phyloP scores from a whole-genome alignment of 2,113 vertebrate genomes.

The Osmerus eperlanus region DNA sequence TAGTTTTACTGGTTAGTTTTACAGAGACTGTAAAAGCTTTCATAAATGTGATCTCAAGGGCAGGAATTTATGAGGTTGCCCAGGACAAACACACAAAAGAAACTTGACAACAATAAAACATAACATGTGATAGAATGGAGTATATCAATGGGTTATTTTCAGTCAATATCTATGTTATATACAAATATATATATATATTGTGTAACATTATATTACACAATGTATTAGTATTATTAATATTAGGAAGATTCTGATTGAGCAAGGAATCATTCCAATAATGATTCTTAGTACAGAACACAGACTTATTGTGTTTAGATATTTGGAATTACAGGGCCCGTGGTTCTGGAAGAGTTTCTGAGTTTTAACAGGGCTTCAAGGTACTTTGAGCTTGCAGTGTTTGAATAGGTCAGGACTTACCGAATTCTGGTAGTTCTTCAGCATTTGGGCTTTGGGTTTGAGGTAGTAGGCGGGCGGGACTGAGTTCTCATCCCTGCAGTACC shows the following conservation, averaged over 20 bases:
- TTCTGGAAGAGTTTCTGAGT: neutral
- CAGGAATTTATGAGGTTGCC: neutral
- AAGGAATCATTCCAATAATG: too few species aligned
- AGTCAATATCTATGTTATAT: too few species aligned
- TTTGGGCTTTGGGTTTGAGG: slow-evolving; percentile 91
- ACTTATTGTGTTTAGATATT: too few species aligned
- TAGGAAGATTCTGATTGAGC: too few species aligned
- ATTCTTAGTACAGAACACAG: too few species aligned
- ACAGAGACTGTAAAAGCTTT: slow-evolving; percentile 6
- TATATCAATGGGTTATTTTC: too few species aligned
- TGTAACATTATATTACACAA: too few species aligned
- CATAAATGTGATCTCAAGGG: slow-evolving; percentile 9
- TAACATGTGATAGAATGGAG: too few species aligned
- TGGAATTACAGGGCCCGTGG: neutral
- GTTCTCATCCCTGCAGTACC: slow-evolving; percentile 98
- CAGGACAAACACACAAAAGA: neutral
- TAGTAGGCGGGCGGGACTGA: slow-evolving; percentile 95
- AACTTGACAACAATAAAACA: too few species aligned
- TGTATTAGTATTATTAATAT: too few species aligned
- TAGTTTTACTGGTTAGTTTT: slow-evolving; percentile 11
- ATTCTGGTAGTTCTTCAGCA: slow-evolving; percentile 87
- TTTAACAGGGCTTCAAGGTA: neutral
- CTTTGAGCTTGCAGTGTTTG: too few species aligned
- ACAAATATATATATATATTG: too few species aligned
- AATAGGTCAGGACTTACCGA: slow-evolving; percentile 65